These are phyloP conservation scores for Solenopsis invicta DNA, from an alignment of 1,140 invertebrate species.

Conservation along the genomic window DNA sequence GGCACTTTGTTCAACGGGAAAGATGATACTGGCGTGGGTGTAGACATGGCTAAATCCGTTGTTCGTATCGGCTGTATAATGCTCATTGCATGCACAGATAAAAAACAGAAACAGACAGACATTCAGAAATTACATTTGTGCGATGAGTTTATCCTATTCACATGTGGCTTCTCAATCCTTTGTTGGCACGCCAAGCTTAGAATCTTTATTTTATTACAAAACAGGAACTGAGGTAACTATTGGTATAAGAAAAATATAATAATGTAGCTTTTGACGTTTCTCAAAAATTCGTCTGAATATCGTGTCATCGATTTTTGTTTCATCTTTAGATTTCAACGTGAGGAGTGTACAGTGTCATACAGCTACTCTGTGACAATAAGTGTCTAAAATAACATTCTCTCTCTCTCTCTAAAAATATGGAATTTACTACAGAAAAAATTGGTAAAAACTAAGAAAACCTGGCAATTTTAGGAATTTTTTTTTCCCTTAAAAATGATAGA, in stretches of 20 bases:
- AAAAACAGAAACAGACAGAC: background rate
- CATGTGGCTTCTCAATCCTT: slow-evolving; percentile 34
- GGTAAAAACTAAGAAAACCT: no score
- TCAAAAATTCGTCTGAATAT: background rate
- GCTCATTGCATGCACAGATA: background rate
- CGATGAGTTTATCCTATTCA: background rate
- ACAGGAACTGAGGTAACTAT: background rate
- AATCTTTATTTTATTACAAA: background rate
- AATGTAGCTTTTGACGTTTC: background rate
- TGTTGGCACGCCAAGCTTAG: slow-evolving; percentile 3
- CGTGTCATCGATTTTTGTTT: background rate
- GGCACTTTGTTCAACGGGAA: slow-evolving; percentile 1
- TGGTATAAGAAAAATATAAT: background rate
- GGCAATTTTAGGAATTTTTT: no score
- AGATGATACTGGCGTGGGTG: slow-evolving; percentile 19
- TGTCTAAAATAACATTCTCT: no score
- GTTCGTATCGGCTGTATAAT: slow-evolving; percentile 19
- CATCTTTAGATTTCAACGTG: background rate
- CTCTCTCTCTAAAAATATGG: no score
- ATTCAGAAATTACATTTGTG: slow-evolving; percentile 28
- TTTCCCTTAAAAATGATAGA: no score
- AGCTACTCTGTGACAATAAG: background rate
- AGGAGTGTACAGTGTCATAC: background rate
- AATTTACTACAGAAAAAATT: no score
- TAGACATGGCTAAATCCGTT: slow-evolving; percentile 26